phyloP scores from a whole-genome alignment of 1,140 invertebrate species.

The Neodiprion fabricii region DNA sequence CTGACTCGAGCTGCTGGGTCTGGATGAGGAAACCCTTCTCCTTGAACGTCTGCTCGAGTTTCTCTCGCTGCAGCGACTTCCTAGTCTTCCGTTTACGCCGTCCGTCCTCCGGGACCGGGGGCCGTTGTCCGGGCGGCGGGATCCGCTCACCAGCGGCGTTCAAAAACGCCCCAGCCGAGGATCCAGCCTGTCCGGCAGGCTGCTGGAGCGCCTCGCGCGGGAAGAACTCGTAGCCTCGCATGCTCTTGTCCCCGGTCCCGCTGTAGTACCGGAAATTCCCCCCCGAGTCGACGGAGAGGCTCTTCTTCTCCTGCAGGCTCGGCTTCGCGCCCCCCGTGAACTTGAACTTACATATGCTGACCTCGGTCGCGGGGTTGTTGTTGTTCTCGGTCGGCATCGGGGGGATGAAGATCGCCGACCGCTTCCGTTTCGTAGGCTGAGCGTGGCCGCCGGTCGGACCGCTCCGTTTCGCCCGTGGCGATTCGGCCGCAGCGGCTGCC shows the following conservation, averaged over 20 bases:
- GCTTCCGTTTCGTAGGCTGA: constrained; percentile 72
- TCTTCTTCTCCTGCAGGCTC: constrained; percentile 87
- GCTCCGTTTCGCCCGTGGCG: constrained; percentile 49
- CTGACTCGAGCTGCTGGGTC: constrained; percentile 89
- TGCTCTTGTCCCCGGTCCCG: constrained; percentile 76
- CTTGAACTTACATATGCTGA: constrained; percentile 92
- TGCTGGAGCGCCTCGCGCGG: constrained; percentile 73
- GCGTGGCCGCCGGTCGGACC: constrained; percentile 33
- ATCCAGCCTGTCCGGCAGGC: constrained; percentile 52
- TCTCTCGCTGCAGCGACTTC: constrained; percentile 84
- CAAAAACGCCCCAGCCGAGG: constrained; percentile 62
- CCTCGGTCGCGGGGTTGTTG: constrained; percentile 78
- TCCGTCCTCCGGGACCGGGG: constrained; percentile 53
- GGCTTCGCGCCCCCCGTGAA: constrained; percentile 90
- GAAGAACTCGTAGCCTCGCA: constrained; percentile 79
- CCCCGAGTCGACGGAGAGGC: constrained; percentile 84
- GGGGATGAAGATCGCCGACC: constrained; percentile 82
- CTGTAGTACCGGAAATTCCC: constrained; percentile 86
- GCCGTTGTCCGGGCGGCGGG: constrained; percentile 40
- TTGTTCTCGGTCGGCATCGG: constrained; percentile 76
- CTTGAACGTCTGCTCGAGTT: constrained; percentile 89
- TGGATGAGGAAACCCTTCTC: constrained; percentile 93
- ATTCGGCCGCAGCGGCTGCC: constrained; percentile 27
- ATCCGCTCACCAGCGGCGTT: constrained; percentile 65
- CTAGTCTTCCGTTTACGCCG: constrained; percentile 77